Percentiles rank a stretch among this genome's conserved stretches.
These are phyloP conservation scores for Auanema sp. DNA, from an alignment of 2,888 invertebrate genomes.

Conservation along the genomic window DNA sequence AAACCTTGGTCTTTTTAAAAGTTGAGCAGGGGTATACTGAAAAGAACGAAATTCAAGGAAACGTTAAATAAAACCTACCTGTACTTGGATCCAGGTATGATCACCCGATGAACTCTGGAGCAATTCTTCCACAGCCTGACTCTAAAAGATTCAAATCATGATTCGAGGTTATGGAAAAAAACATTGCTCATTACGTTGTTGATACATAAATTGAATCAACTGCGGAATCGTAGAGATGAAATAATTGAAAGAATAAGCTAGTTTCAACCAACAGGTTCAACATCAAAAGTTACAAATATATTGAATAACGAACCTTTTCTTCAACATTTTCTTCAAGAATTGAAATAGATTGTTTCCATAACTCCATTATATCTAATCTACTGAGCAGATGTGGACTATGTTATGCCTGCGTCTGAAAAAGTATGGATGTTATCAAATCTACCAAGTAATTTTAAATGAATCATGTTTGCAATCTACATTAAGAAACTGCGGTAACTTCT, in stretches of 20 bases:
- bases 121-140: slow-evolving; percentile 14
- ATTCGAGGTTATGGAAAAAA: background rate
- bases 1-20: slow-evolving; percentile 49
- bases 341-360: slow-evolving; percentile 5
- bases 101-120: slow-evolving; percentile 13
- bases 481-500: too few species aligned
- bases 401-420: background rate
- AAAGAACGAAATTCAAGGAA: background rate
- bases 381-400: background rate
- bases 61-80: slow-evolving; percentile 2
- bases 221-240: background rate
- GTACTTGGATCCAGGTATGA: slow-evolving; percentile 22
- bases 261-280: too few species aligned
- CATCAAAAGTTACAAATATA: background rate
- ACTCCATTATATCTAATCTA: slow-evolving; percentile 6
- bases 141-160: slow-evolving; percentile 9
- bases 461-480: too few species aligned
- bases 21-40: slow-evolving; percentile 35
- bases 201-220: background rate
- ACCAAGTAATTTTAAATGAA: background rate
- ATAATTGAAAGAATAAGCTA: background rate
- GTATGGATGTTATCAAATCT: background rate
- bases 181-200: background rate
- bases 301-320: background rate
- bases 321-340: background rate